Evolutionary conservation across 2,888 invertebrate genomes (phyloP), one percentile per base, ranked within the genome.

Genomic region (Myopa testacea): DNA sequence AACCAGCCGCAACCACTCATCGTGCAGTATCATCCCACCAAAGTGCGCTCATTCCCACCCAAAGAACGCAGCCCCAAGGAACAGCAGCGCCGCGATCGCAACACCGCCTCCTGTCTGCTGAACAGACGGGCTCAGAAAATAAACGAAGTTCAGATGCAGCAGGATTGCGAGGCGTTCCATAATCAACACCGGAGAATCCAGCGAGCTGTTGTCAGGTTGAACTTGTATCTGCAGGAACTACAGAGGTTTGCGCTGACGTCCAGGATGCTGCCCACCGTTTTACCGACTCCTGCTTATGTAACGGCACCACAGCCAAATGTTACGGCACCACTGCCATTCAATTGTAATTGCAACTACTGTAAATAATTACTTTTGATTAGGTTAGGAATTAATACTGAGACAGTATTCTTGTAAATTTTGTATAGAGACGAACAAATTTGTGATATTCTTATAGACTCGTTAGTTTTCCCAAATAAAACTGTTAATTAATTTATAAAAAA

Each of bases 51-150:
- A 5, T 80, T 78, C 67, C 80, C 81, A 0, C 75, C 73, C 37
- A 81, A 80, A 0, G 83, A 83, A 68, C 82, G 83, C 45, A 83
- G 80, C 74, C 76, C 81, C 12, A 84, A 83, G 78, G 85, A 84
- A 62, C 86, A 85, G 45, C 80, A 83, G 73, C 83, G 83, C 65
- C 84, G 86, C 0, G 82, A 85, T 74, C 83, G 84, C 68, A 86
- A 87, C 73, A 85, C 85, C 0, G 55, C 84, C 50, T 83, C 83
- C 7, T 83, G 84, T 45, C 80, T 84, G 0, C 77, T 82, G n/a
- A 84, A 81, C 19, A 85, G 84, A 0, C 80, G 86, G 1, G 80
- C 83, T 7, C 80, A 82, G 12, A 84, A 86, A 79, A 80, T 83
- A 12, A 80, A 85, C 75, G 81, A 85, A 16, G 70, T 78, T 3